Base-by-base conservation (phyloP, 2,113 vertebrate species). In the Noturus placidus region DNA sequence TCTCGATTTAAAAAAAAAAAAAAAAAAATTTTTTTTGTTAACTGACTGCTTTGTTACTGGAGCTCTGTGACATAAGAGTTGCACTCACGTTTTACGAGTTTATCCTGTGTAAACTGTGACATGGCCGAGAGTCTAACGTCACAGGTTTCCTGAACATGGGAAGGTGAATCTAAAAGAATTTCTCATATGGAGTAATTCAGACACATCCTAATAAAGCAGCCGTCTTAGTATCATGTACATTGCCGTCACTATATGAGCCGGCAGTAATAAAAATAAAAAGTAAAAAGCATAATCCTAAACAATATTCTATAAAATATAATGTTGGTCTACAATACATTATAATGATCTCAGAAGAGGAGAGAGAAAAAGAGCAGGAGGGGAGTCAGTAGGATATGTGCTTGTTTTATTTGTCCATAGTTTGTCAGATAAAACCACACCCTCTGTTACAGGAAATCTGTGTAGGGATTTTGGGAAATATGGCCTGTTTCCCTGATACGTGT, bases 391-490 rank as follows among this genome's bases (percentile, higher is more conserved):
- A 50, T 50, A 50, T 50, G n/a, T 80, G 10, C 77, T 80, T 35
- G 52, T 11, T 63, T 30, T 63, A 35, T 70, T 0, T 33, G 10
- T 33, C 2, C 20, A 63, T 7, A 19, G n/a, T 30, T 61, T 59
- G 35, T 85, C 69, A 27, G 4, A 11, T 63, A 30, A 67, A 27
- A 35, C 11, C 56, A 25, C 50, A 80, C 42, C 9, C 35, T 89
- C 42, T 90, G 33, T 84, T 90, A 56, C 93, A 99, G 98, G 98
- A 99, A 94, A 98, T 99, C 79, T 98, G 98, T 90, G 96, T 99
- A 83, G 98, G 98, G 91, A 99, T 99, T 92, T 94, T 99, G 57
- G 98, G 97, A 33, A 99, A 99, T 87, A 99, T 99, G 94, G 96
- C 97, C 85, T 99, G 98, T 94, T 99, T 98, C 92, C 96, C 95